Evolutionary conservation across 2,113 vertebrate genomes (phyloP).

Genomic region (Trichomycterus rosablanca): DNA sequence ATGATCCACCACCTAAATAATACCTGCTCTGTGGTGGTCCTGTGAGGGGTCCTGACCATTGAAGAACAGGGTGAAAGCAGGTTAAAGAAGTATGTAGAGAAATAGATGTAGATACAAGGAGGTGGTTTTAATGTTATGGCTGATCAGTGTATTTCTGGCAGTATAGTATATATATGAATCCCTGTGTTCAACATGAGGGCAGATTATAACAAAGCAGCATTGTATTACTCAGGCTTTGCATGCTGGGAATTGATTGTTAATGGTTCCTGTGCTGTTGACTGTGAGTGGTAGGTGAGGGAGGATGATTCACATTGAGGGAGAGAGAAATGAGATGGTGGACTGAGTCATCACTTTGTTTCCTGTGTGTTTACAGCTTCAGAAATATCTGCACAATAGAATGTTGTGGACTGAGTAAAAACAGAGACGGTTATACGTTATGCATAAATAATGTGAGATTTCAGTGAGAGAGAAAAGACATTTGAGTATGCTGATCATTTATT

Average conservation of each 20-base stretch:
- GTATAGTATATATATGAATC: no score
- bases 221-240: constrained; percentile 19
- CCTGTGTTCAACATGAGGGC: neutral
- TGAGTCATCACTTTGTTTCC: constrained; percentile 40
- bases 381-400: neutral
- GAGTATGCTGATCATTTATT: constrained; percentile 37
- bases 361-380: constrained; percentile 40
- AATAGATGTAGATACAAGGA: no score
- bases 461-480: neutral
- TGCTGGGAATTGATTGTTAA: constrained; percentile 43
- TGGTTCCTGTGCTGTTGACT: constrained; percentile 29
- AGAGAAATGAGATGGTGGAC: constrained; percentile 9
- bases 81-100: no score
- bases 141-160: no score
- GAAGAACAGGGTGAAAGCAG: no score
- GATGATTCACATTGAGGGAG: constrained; percentile 32
- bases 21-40: no score
- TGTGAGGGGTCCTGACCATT: no score
- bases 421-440: constrained; percentile 1
- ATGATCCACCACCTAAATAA: no score
- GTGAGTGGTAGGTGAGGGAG: constrained; percentile 23
- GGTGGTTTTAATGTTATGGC: no score
- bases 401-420: neutral
- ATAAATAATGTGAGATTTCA: neutral
- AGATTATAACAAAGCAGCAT: neutral